Evolutionary conservation across 1,140 invertebrate species (phyloP).

Genomic region (Aleiodes sp.): DNA sequence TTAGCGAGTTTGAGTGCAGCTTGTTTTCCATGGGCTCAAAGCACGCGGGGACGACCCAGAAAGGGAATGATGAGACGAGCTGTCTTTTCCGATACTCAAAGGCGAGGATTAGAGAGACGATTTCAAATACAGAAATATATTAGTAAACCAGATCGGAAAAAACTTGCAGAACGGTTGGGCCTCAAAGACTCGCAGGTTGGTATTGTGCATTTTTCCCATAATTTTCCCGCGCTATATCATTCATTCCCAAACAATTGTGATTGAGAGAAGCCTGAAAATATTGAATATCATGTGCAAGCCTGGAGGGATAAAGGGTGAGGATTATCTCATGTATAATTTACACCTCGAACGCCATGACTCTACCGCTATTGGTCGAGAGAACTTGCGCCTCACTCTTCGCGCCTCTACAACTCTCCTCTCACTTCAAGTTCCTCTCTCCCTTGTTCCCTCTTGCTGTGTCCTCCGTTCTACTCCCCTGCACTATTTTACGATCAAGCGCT

Average conservation of each 20-base stretch:
- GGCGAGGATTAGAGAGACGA: constrained; percentile 92
- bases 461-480: no score
- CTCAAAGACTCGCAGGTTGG: constrained; percentile 92
- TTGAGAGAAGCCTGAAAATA: background rate
- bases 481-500: no score
- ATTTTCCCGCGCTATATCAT: constrained; percentile 1
- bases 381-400: constrained; percentile 46
- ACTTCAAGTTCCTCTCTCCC: no score
- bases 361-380: constrained; percentile 57
- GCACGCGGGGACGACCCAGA: constrained; percentile 82
- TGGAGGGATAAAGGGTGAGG: constrained; percentile 22
- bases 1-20: constrained; percentile 54
- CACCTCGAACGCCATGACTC: constrained; percentile 64
- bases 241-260: background rate
- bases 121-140: constrained; percentile 99
- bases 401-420: no score
- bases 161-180: constrained; percentile 93
- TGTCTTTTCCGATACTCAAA: constrained; percentile 91
- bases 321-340: constrained; percentile 66
- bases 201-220: background rate
- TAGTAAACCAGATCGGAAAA: constrained; percentile 95
- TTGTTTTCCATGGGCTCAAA: constrained; percentile 83
- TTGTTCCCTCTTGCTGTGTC: no score
- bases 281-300: background rate
- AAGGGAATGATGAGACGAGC: constrained; percentile 94